phyloP scores from a whole-genome alignment of 2,113 vertebrate species.

The Ploceus nigricollis region DNA sequence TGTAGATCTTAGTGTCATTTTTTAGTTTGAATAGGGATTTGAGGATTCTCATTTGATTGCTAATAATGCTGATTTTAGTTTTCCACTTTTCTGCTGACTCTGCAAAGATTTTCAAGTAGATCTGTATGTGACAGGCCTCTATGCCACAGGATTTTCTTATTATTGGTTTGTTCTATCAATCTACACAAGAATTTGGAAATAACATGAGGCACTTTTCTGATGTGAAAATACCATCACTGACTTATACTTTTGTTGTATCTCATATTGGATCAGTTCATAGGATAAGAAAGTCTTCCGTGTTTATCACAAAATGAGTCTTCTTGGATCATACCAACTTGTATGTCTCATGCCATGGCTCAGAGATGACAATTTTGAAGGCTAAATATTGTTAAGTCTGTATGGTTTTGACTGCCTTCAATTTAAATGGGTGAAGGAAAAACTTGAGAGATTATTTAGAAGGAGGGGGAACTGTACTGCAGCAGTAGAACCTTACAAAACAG shows the following conservation, averaged over 20 bases:
- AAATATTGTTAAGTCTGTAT: not conserved
- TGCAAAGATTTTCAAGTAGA: not conserved
- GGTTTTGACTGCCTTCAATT: not conserved
- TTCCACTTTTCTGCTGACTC: not conserved
- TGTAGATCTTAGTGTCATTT: not conserved
- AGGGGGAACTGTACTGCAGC: not conserved
- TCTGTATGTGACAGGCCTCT: not conserved
- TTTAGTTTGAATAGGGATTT: not conserved
- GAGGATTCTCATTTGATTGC: not conserved
- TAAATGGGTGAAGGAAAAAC: not conserved
- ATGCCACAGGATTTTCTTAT: not conserved
- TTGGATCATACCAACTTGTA: not conserved
- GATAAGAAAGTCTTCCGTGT: not conserved
- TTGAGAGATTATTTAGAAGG: not conserved
- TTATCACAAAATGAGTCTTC: not conserved
- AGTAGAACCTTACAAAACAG: not conserved
- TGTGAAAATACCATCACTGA: not conserved
- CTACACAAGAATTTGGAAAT: not conserved
- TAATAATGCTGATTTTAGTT: not conserved
- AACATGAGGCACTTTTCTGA: not conserved
- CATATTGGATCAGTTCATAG: not conserved
- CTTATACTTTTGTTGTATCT: not conserved
- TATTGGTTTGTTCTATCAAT: not conserved
- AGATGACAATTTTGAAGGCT: not conserved
- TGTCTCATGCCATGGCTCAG: not conserved